A percentile compares a stretch with the other conserved stretches of the same genome.
These are phyloP conservation scores for Syngnathus rostellatus DNA, from an alignment of 2,797 vertebrate species.

Conservation along the genomic window DNA sequence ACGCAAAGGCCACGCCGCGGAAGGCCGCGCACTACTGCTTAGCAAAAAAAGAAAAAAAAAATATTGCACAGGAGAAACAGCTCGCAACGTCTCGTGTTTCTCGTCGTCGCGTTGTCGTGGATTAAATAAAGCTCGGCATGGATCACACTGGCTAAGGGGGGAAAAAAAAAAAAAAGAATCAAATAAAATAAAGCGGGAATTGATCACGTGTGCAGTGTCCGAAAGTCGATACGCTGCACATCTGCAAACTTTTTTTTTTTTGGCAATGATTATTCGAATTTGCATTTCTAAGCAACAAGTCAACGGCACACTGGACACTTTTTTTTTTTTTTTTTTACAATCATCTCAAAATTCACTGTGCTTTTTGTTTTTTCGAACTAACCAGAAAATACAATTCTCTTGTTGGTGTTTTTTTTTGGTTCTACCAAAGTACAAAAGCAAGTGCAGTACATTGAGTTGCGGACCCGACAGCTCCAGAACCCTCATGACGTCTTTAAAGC, in stretches of 20 bases:
- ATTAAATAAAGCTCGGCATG: conserved; percentile 14
- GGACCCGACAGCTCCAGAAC: conserved; percentile 28
- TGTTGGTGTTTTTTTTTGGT: conserved; percentile 23
- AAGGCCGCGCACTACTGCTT: conserved; percentile 20
- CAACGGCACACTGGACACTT: conserved; percentile 49
- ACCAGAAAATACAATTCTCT: conserved; percentile 36
- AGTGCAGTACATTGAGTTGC: conserved; percentile 55
- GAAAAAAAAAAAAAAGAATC: conserved; percentile 8
- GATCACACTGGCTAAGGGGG: conserved; percentile 13
- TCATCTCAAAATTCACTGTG: conserved; percentile 33
- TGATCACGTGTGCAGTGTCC: neutral
- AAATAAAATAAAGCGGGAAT: neutral
- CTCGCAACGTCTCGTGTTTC: neutral
- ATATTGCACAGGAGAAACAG: conserved; percentile 11
- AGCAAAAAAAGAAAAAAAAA: neutral
- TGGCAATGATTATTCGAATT: conserved; percentile 26
- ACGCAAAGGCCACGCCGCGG: conserved; percentile 41
- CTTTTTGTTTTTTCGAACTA: conserved; percentile 5
- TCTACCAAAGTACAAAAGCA: conserved; percentile 48
- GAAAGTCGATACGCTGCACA: conserved; percentile 7
- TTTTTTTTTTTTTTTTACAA: conserved; percentile 18
- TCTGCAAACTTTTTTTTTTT: conserved; percentile 6
- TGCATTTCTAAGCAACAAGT: conserved; percentile 15
- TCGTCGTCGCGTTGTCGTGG: neutral
- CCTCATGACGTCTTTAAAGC: conserved; percentile 28